Base-by-base conservation (phyloP, 2,113 vertebrate species). In the Herpetotheres cachinnans region DNA sequence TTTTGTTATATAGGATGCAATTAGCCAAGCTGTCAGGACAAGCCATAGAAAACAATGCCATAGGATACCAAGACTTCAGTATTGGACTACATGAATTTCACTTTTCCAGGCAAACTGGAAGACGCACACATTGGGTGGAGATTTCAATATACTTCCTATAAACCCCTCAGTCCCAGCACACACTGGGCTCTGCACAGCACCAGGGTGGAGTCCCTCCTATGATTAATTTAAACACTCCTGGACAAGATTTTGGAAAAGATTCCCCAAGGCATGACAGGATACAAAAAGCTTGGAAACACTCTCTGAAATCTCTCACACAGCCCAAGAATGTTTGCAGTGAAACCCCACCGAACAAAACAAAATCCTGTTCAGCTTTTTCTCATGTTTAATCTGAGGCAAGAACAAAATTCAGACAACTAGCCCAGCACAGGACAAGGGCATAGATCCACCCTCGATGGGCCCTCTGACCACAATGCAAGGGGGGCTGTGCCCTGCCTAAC, bases 161-260 rank as follows among this genome's bases (percentile, higher is more conserved):
- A 94, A 78, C 7, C 73, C 44, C 89, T 40, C 24, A 4, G 42
- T 16, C 93, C 78, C 84, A 92, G 65, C n/a, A 59, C 86, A 81
- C 63, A 50, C 8, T 40, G 84, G 30, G 25, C 40, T 72, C 89
- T 32, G 42, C 3, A 65, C 46, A 84, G 80, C 15, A 82, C 52
- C 62, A 92, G 94, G 94, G 86, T 79, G 89, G 91, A 91, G 81
- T 15, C 38, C 59, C 27, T 93, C 27, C 32, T 65, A 40, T 50
- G 50, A 95, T 63, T 77, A 59, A 20, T 95, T 94, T 93, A 69
- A 93, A 71, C 47, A 20, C 38, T 91, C 69, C 81, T 91, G 91
- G 93, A 96, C 32, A 30, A 89, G 86, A 72, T 25, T 89, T 76
- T 93, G 89, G 89, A 94, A 92, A 71, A 72, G 38, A 95, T 58